Evolutionary conservation across 2,888 invertebrate species (phyloP), one percentile per base, ranked within the genome.

Genomic region (Leucophenga montana): DNA sequence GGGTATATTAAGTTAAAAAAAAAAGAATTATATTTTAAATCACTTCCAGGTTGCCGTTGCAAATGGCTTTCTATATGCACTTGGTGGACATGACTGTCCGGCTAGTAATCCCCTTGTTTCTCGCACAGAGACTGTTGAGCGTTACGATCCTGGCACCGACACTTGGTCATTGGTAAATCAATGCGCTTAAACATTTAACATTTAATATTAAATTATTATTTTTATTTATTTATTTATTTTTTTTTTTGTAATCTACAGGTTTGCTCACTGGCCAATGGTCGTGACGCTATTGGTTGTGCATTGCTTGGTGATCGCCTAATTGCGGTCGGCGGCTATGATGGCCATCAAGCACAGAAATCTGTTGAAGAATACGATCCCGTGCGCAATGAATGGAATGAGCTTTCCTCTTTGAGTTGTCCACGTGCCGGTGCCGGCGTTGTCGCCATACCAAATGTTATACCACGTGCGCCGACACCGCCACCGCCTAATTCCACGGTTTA

Each of bases 11-110:
- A n/a, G n/a, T n/a, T n/a, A n/a, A n/a, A n/a, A n/a, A n/a, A n/a
- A n/a, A n/a, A n/a, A n/a, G n/a, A n/a, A n/a, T n/a, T n/a, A n/a
- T n/a, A 57, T 27, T 67, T 20, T 8, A 11, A 18, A 11, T 14
- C 0, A 16, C 3, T n/a, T 44, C 0, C 46, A 92, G 92, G 91
- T 93, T 20, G 95, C 95, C 69, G 95, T 95, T 0, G 93, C 95
- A 39, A 94, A 95, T 86, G 97, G 97, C 0, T 96, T 92, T 88
- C 90, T 98, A 66, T 98, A 97, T 89, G 97, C 97, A 1, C 90
- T 97, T 74, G 97, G 98, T 33, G 97, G 98, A 0, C 96, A 97
- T 89, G 97, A 97, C 88, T 95, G 97, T 11, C 97, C 97, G 0
- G 95, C 95, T 27, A 95, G 94, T 82, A 95, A 95, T 89, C 95